Conservation (phyloP, 2,113 vertebrate genomes). For the Casuarius casuarius region DNA sequence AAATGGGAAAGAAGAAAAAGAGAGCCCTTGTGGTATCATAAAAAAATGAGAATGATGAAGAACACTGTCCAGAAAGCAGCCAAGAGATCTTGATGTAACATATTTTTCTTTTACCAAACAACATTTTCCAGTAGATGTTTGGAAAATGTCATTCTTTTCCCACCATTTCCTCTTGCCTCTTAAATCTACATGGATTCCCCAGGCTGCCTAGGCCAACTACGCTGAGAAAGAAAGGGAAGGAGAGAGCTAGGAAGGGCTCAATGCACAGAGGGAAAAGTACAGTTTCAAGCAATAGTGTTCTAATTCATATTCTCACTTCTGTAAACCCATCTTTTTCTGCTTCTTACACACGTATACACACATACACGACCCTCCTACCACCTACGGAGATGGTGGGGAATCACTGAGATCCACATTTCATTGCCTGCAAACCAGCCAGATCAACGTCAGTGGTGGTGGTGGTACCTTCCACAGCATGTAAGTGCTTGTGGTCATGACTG, state of each 20-base stretch:
- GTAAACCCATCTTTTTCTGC: neutral
- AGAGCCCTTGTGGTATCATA: fast-evolving
- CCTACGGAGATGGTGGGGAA: neutral
- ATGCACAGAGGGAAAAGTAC: neutral
- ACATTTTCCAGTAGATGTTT: neutral
- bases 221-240: neutral
- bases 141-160: neutral
- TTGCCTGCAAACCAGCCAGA: neutral
- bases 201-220: neutral
- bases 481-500: neutral
- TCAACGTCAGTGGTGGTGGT: neutral
- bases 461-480: fast-evolving
- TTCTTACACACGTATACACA: neutral
- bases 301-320: neutral
- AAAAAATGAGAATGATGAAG: neutral
- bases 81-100: neutral
- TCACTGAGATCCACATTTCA: neutral
- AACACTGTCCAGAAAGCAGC: neutral
- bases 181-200: neutral
- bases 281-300: neutral
- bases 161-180: neutral
- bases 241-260: neutral
- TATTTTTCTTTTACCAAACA: neutral
- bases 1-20: neutral
- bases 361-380: neutral